Evolutionary conservation across 1,140 invertebrate species (phyloP).

Genomic region (Zaprionus taronus): DNA sequence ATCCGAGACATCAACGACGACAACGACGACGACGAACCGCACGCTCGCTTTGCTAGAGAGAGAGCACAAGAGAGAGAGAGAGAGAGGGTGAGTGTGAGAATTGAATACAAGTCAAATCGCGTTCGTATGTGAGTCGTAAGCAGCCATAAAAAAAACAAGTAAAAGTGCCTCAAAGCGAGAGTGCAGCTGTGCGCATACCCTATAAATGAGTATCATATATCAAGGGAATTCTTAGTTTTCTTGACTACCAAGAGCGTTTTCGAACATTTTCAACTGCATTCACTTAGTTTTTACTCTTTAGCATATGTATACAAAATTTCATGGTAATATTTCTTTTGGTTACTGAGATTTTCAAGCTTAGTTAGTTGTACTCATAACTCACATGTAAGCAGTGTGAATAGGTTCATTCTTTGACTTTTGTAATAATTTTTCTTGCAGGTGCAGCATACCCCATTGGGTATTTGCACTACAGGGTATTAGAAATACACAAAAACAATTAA

Average conservation of each 20-base stretch:
- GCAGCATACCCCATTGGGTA: background rate
- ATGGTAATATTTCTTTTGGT: background rate
- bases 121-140: conserved; percentile 45
- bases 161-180: background rate
- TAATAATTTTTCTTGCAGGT: fast-evolving
- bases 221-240: background rate
- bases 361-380: too few relatives aligned
- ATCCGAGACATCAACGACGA: conserved; percentile 56
- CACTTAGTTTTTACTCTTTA: background rate
- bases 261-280: background rate
- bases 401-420: too few relatives aligned
- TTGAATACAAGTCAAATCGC: conserved; percentile 32
- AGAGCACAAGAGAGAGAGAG: conserved; percentile 11
- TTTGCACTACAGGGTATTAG: conserved; percentile 4
- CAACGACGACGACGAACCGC: conserved; percentile 53
- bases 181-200: background rate
- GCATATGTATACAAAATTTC: background rate
- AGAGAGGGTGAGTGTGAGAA: conserved; percentile 30
- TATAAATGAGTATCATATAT: background rate
- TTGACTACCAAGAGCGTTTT: background rate
- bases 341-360: background rate
- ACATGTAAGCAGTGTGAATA: too few relatives aligned
- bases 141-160: conserved; percentile 27
- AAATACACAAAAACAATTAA: conserved; percentile 65
- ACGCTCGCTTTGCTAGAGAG: conserved; percentile 35